phyloP scores from a whole-genome alignment of 1,140 invertebrate species.

The Thaumetopoea pityocampa region DNA sequence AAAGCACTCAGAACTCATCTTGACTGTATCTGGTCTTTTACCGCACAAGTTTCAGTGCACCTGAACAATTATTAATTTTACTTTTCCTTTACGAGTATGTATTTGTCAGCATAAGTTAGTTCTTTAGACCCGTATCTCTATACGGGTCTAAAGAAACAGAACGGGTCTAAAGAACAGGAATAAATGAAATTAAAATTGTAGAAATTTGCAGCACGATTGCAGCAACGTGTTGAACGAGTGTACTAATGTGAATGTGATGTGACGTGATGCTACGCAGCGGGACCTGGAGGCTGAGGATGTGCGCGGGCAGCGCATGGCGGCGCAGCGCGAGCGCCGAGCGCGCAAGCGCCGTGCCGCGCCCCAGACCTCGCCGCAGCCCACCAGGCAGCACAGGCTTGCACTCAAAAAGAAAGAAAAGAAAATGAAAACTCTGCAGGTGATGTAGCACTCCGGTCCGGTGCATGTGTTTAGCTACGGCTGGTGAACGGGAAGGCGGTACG shows the following conservation, averaged over 20 bases:
- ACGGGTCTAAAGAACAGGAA: too few species aligned
- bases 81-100: too few species aligned
- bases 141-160: too few species aligned
- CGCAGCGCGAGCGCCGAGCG: constrained; percentile 34
- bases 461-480: constrained; percentile 75
- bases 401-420: constrained; percentile 45
- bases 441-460: constrained; percentile 74
- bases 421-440: constrained; percentile 28
- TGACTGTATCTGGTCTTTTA: too few species aligned
- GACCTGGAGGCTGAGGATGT: constrained; percentile 40
- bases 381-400: constrained; percentile 29
- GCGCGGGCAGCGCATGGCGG: constrained; percentile 45
- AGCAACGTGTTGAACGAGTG: too few species aligned
- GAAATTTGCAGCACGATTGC: too few species aligned
- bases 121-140: too few species aligned
- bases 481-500: constrained; percentile 5
- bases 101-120: too few species aligned
- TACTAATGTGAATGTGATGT: not conserved
- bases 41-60: too few species aligned
- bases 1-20: too few species aligned
- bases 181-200: too few species aligned
- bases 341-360: constrained; percentile 24
- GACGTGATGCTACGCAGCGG: constrained; percentile 17
- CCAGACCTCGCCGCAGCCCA: constrained; percentile 13
- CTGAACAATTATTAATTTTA: too few species aligned